phyloP scores from a whole-genome alignment of 1,140 invertebrate species.

The Drosophila paulistorum region DNA sequence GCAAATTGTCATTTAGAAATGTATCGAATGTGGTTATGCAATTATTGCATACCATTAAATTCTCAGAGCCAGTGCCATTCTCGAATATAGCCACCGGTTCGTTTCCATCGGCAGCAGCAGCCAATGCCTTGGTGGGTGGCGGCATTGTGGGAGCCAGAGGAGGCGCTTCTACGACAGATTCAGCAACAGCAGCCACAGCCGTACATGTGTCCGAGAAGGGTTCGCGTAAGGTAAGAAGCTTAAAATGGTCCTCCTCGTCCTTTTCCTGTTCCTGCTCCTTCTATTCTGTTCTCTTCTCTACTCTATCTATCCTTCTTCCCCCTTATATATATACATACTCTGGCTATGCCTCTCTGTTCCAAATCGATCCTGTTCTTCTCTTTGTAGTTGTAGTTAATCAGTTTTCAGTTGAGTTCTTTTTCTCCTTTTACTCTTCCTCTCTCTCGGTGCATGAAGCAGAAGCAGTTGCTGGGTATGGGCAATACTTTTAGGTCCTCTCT shows the following conservation, averaged over 20 bases:
- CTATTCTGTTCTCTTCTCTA: conserved; percentile 16
- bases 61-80: conserved; percentile 96
- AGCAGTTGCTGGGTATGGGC: background rate
- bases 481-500: conserved; percentile 11
- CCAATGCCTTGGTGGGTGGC: conserved; percentile 52
- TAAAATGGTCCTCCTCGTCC: too few relatives aligned
- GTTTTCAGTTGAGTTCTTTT: conserved; percentile 18
- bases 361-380: conserved; percentile 30
- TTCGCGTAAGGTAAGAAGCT: conserved; percentile 76
- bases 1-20: conserved; percentile 95
- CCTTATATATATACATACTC: background rate
- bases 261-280: background rate
- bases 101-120: conserved; percentile 77
- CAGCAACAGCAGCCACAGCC: conserved; percentile 42
- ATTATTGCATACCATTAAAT: conserved; percentile 94
- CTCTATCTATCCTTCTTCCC: background rate
- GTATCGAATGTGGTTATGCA: conserved; percentile 96
- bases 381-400: conserved; percentile 41
- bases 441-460: conserved; percentile 57
- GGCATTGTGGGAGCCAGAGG: conserved; percentile 47
- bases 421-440: too few relatives aligned
- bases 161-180: conserved; percentile 37
- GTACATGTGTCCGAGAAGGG: conserved; percentile 74
- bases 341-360: conserved; percentile 15
- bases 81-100: conserved; percentile 91